Percentiles rank a stretch among this genome's conserved stretches.
phyloP scores from a whole-genome alignment of 2,113 vertebrate species.

The Labrus mixtus region DNA sequence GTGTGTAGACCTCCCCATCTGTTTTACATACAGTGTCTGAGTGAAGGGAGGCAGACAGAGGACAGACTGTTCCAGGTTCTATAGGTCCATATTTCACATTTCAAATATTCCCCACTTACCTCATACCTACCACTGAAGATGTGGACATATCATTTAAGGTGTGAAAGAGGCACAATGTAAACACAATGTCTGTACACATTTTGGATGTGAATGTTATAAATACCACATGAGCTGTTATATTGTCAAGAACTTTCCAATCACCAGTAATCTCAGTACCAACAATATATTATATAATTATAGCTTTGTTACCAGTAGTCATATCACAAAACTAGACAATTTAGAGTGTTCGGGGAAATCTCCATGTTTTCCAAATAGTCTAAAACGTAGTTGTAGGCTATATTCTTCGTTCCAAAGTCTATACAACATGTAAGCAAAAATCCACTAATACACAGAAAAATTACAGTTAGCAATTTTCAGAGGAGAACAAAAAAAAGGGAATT shows the following conservation, averaged over 20 bases:
- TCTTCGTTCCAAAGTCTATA: too few species aligned
- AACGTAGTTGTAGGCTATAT: too few species aligned
- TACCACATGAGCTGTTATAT: not conserved
- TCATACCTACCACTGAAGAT: slow-evolving; percentile 25
- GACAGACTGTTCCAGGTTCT: slow-evolving; percentile 24
- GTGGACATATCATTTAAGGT: slow-evolving; percentile 7
- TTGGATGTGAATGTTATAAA: not conserved
- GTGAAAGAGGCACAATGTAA: slow-evolving; percentile 14
- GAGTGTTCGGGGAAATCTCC: too few species aligned
- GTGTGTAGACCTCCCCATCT: slow-evolving; percentile 50
- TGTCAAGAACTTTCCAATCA: not conserved
- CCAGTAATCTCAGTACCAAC: not conserved
- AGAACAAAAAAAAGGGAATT: too few species aligned
- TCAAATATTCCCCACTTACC: slow-evolving; percentile 11
- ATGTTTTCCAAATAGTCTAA: too few species aligned
- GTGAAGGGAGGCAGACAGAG: slow-evolving; percentile 31
- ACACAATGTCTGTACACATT: not conserved
- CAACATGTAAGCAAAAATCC: too few species aligned
- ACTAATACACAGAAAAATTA: too few species aligned
- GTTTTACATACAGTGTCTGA: slow-evolving; percentile 37
- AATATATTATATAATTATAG: not conserved
- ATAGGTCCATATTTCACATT: slow-evolving; percentile 13
- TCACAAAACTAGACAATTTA: too few species aligned
- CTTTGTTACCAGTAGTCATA: not conserved
- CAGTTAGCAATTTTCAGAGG: too few species aligned